A percentile compares a stretch with the other conserved stretches of the same genome.
Evolutionary conservation across 2,113 vertebrate genomes (phyloP).

Genomic region (Melanocharis versteri): DNA sequence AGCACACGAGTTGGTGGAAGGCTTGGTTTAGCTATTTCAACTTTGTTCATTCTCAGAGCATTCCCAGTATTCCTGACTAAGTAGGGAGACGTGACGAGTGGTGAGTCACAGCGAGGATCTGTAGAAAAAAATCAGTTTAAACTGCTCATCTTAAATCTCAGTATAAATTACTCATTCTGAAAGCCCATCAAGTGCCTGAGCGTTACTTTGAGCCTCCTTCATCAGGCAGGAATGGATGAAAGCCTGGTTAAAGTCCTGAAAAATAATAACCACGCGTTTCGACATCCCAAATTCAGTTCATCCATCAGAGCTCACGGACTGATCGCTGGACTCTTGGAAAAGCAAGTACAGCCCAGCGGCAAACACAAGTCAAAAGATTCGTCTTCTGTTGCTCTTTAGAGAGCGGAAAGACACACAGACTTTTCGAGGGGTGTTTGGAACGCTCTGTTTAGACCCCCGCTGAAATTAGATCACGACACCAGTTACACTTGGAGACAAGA

Average conservation of each 20-base stretch:
- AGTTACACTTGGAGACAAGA: background rate
- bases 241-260: background rate
- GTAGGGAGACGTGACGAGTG: background rate
- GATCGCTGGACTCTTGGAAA: background rate
- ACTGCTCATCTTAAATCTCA: background rate
- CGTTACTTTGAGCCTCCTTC: background rate
- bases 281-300: background rate
- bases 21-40: background rate
- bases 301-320: background rate
- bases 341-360: background rate
- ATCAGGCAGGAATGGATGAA: background rate
- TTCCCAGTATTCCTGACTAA: background rate
- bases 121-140: background rate
- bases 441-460: rapidly evolving
- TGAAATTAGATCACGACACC: background rate
- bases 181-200: background rate
- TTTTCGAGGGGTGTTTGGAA: background rate
- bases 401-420: background rate
- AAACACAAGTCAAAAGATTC: background rate
- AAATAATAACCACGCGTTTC: background rate
- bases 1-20: background rate
- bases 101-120: background rate
- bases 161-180: no score
- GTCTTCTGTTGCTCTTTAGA: background rate
- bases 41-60: background rate